Evolutionary conservation across 2,113 vertebrate genomes (phyloP).

Genomic region (Ceyx margarethae): DNA sequence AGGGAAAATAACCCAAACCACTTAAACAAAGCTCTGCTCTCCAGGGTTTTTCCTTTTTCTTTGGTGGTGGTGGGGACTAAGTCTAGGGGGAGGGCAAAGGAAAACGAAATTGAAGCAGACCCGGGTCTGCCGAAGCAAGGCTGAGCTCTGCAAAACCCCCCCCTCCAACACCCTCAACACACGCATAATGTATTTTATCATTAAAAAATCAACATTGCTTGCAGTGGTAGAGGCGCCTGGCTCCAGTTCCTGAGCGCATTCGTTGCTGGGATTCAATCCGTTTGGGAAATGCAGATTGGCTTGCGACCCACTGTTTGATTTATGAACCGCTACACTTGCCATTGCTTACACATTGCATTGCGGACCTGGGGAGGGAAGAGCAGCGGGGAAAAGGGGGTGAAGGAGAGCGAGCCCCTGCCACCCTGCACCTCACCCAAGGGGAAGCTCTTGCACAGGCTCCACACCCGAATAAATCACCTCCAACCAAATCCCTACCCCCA

Average conservation of each 20-base stretch:
- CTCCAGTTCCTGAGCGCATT: conserved; percentile 48
- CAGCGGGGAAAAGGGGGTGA: background rate
- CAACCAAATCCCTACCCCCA: background rate
- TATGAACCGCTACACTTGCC: conserved; percentile 64
- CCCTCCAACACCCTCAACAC: background rate
- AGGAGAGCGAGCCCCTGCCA: background rate
- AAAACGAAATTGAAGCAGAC: background rate
- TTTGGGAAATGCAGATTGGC: conserved; percentile 70
- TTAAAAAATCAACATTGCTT: conserved; percentile 56
- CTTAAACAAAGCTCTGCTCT: conserved; percentile 44
- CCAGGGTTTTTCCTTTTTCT: conserved; percentile 37
- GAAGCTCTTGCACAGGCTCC: background rate
- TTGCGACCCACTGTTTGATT: conserved; percentile 72
- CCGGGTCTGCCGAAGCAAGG: background rate
- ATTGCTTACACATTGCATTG: conserved; percentile 76
- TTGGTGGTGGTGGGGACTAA: background rate
- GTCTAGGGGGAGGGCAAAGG: conserved; percentile 16
- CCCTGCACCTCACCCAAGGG: background rate
- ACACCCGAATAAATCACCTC: background rate
- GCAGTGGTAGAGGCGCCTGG: conserved; percentile 52
- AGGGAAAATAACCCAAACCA: conserved; percentile 32
- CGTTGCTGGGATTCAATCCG: conserved; percentile 69
- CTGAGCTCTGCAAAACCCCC: background rate
- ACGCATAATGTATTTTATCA: conserved; percentile 31
- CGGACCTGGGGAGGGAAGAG: background rate